Evolutionary conservation across 2,113 vertebrate species (phyloP), one percentile per base, ranked within the genome.

Genomic region (Notarius lentiginosus): DNA sequence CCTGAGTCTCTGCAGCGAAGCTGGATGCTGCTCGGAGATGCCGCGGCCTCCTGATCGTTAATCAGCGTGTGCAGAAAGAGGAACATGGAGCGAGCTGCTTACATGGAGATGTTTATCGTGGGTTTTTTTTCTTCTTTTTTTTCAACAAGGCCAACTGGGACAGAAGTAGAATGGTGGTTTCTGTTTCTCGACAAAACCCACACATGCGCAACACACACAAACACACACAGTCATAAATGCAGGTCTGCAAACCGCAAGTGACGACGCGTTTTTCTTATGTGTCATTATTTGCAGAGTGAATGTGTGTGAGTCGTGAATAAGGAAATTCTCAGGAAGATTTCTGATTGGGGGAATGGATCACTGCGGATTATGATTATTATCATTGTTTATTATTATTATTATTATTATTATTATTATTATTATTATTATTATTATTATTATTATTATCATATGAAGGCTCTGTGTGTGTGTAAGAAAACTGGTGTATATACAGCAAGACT

Each of bases 211-310:
- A 81, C 15, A 63, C 5, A 53, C 0, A 34, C 55, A 70, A 70
- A 91, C 12, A 66, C 2, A 70, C 73, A 88, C 80, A 75, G 84
- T 91, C 89, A 81, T 81, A 87, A 83, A 66, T 18, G 58, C 47
- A 61, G 56, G 56, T 17, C 17, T 75, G 84, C 70, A 90, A 89
- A 92, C 89, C 90, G 89, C 84, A 89, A 87, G 88, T 93, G 92
- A 94, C 89, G 90, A 24, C 85, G 87, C 85, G 10, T 68, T 92
- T 89, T 88, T 41, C 30, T 60, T 86, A 58, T 47, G 20, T 73
- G 41, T 87, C 20, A 53, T 84, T 79, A 55, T 68, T 91, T 68
- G 88, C 70, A 89, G 87, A 88, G 91, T 79, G 14, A 70, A 65
- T 79, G 30, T 75, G 77, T 68, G 84, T 58, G 66, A 80, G 60